Percentiles rank a stretch among this genome's conserved stretches.
Evolutionary conservation across 2,113 vertebrate species (phyloP).

Genomic region (Lota lota): DNA sequence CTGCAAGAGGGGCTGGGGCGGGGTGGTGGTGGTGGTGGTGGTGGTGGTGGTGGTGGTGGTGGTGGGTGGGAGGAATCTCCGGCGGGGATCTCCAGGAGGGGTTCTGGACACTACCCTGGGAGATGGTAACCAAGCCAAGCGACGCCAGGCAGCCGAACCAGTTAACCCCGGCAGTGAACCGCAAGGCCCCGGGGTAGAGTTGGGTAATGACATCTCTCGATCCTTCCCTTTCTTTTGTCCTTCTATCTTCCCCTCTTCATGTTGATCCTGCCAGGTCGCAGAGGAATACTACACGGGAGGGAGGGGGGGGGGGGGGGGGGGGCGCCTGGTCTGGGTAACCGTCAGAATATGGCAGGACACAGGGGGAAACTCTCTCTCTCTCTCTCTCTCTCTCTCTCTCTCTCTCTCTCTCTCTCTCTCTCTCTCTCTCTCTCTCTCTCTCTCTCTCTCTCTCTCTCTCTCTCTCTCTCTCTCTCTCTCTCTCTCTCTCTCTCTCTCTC

Average conservation of each 20-base stretch:
- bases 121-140: constrained; percentile 69
- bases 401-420: no score
- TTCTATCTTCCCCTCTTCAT: constrained; percentile 36
- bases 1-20: constrained; percentile 32
- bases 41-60: no score
- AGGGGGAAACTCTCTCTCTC: background rate
- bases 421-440: no score
- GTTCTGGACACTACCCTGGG: constrained; percentile 41
- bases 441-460: no score
- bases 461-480: no score
- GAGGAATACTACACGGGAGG: constrained; percentile 30
- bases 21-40: constrained; percentile 4
- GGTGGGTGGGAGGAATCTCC: no score
- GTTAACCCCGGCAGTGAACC: constrained; percentile 68
- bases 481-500: no score
- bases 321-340: constrained; percentile 23
- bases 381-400: no score
- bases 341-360: constrained; percentile 32
- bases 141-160: constrained; percentile 54
- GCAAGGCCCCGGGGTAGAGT: constrained; percentile 54
- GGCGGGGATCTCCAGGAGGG: constrained; percentile 1
- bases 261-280: constrained; percentile 47
- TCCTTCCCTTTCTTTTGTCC: constrained; percentile 30
- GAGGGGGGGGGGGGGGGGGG: constrained; percentile 32
- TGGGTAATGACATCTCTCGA: constrained; percentile 61